Evolutionary conservation across 2,797 vertebrate species (phyloP).

Genomic region (Anguilla megastoma): DNA sequence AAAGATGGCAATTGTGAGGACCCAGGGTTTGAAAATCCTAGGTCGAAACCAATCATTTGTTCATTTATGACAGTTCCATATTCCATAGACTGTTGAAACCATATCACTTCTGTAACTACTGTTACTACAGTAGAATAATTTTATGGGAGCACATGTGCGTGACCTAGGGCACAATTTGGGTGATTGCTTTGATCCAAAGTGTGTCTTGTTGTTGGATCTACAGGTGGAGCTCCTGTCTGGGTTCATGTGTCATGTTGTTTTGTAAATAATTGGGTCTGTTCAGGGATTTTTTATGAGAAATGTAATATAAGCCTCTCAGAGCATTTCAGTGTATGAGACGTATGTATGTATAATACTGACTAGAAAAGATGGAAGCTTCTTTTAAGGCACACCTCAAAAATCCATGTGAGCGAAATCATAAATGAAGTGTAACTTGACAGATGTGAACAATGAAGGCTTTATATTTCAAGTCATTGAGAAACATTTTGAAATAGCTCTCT

Average conservation of each 20-base stretch:
- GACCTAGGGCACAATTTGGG: background rate
- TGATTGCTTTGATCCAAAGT: background rate
- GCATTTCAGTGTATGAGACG: background rate
- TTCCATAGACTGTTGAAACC: background rate
- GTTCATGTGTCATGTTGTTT: background rate
- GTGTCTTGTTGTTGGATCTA: slow-evolving; percentile 1
- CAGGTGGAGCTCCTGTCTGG: background rate
- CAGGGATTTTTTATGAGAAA: background rate
- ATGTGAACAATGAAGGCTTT: background rate
- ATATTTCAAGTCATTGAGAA: background rate
- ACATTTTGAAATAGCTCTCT: background rate
- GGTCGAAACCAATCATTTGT: background rate
- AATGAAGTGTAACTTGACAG: background rate
- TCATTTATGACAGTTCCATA: background rate
- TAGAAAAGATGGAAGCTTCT: background rate
- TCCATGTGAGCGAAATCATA: background rate
- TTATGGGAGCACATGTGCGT: background rate
- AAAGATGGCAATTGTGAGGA: too few relatives aligned
- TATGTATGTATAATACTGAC: background rate
- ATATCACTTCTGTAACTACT: background rate
- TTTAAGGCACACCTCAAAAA: background rate
- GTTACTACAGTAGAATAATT: background rate
- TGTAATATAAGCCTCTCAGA: background rate
- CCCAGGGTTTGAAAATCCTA: too few relatives aligned
- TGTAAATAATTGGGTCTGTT: background rate